phyloP scores from a whole-genome alignment of 2,113 vertebrate genomes.

The Phalacrocorax carbo region DNA sequence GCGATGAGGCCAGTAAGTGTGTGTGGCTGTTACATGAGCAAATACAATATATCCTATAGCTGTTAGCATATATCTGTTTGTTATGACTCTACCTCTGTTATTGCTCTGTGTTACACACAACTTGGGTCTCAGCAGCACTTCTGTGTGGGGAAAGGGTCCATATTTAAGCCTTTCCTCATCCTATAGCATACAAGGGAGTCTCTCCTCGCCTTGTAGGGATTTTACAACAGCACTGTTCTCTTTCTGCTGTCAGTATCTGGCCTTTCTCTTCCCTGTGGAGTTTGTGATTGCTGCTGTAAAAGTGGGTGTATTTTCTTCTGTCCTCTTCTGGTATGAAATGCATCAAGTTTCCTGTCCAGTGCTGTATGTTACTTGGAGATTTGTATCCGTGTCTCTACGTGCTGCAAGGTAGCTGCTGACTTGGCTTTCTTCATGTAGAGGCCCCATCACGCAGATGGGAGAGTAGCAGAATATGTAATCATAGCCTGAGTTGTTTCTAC shows the following conservation, averaged over 20 bases:
- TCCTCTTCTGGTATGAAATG: background rate
- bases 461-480: background rate
- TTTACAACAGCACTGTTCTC: background rate
- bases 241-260: background rate
- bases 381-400: background rate
- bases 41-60: background rate
- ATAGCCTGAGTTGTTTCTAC: background rate
- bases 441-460: background rate
- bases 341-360: background rate
- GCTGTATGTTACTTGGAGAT: background rate
- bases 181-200: background rate
- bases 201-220: background rate
- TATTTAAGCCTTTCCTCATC: background rate
- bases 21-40: conserved; percentile 6
- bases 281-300: background rate
- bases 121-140: background rate
- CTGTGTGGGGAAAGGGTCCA: background rate
- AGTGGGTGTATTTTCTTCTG: background rate
- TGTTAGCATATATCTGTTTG: background rate
- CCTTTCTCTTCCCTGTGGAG: background rate
- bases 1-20: background rate
- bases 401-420: background rate
- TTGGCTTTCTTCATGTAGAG: background rate
- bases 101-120: background rate
- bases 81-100: background rate